Base-by-base conservation (phyloP, 2,113 vertebrate genomes). In the Petrocephalus zakoni region DNA sequence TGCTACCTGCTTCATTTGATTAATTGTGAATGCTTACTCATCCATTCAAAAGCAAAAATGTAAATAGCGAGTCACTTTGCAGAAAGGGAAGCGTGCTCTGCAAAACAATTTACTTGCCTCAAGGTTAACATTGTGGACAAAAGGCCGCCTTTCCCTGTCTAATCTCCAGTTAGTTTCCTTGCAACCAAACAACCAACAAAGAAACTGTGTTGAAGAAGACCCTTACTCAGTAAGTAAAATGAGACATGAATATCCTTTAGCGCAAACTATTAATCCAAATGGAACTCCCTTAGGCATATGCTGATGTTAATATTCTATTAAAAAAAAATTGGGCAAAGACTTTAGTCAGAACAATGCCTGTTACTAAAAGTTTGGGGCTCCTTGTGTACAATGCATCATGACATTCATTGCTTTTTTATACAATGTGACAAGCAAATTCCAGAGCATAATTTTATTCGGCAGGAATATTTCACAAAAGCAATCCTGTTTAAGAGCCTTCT, bases 1-100 rank as follows among this genome's bases (percentile, higher is more conserved):
- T 42, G 13, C 51, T 78, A 53, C n/a, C 29, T 81, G 68, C 42
- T 82, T 88, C 72, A 42, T 53, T 34, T 88, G 25, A 88, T 82
- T 56, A 55, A 53, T 29, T 49, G 46, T 53, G 87, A 53, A 49
- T 82, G 72, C 21, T 55, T 52, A 78, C 51, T 55, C 19, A 64
- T 42, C 42, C 4, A 22, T 42, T 37, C 51, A n/a, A 34, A 21
- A 22, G 11, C 46, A 42, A 15, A 19, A 51, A 53, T 88, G 25
- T 37, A 47, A 88, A 81, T 88, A 88, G 15, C 6, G 25, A 51
- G 46, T 81, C 87, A 52, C 72, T 25, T 42, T 19, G 25, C 64
- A 88, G 17, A 22, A 6, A 88, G 29, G 49, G 75, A 29, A 37
- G 9, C 1, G 5, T 47, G 86, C 37, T 86, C 52, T 55, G 17